Percentiles rank a stretch among this genome's conserved stretches.
These are phyloP conservation scores for Sebastes elongatus DNA, from an alignment of 2,797 vertebrate species.

Conservation along the genomic window DNA sequence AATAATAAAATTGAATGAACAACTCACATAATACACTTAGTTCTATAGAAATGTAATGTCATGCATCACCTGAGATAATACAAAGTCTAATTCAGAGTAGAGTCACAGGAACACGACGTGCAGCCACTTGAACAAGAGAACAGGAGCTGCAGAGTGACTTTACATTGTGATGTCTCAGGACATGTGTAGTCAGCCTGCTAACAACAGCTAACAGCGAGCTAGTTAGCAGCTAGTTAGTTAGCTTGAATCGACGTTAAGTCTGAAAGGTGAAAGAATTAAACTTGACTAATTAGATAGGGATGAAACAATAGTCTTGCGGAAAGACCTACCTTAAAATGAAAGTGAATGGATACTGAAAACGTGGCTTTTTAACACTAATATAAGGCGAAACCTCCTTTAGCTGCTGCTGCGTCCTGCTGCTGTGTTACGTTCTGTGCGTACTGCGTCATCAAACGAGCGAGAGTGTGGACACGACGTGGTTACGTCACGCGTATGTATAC, in stretches of 20 bases:
- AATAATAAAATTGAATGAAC: no score
- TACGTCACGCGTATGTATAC: no score
- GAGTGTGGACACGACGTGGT: background rate
- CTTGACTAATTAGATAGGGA: background rate
- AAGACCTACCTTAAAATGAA: slow-evolving; percentile 28
- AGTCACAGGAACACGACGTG: slow-evolving; percentile 16
- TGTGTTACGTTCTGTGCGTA: background rate
- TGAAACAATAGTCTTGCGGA: fast-evolving
- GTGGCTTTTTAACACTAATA: background rate
- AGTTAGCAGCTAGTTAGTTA: background rate
- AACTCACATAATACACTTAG: background rate
- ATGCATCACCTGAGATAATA: slow-evolving; percentile 37
- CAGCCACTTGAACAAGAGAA: slow-evolving; percentile 44
- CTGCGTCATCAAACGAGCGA: slow-evolving; percentile 25
- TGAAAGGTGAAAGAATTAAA: background rate
- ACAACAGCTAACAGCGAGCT: background rate
- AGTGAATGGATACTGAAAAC: fast-evolving
- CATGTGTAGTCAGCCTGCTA: background rate
- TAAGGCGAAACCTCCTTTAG: background rate
- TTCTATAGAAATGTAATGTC: slow-evolving; percentile 20
- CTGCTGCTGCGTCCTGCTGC: no score
- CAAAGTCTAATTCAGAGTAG: slow-evolving; percentile 43
- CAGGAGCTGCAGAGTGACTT: slow-evolving; percentile 36
- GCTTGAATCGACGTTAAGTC: background rate
- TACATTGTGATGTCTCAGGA: slow-evolving; percentile 44